Evolutionary conservation across 2,113 vertebrate genomes (phyloP), one percentile per base, ranked within the genome.

Genomic region (Onychostoma macrolepis): DNA sequence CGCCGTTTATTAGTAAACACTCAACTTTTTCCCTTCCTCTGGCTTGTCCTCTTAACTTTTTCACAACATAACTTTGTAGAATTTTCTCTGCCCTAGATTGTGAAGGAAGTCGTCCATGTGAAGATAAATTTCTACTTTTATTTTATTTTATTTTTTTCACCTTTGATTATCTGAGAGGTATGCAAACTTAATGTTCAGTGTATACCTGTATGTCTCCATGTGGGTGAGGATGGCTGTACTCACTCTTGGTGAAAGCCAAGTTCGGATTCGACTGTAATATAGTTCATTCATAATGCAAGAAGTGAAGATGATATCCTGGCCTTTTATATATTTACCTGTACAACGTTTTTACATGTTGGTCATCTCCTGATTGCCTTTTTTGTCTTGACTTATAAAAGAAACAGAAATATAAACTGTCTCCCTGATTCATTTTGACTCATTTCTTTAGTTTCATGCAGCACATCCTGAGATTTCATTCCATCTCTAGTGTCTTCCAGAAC

Each of bases 241-340:
- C 85, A 89, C 90, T 87, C 90, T 89, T 92, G 88, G 89, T 91
- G 83, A 87, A 91, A 92, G 89, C 87, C 87, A 90, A 92, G 92
- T 91, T 91, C 89, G 81, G 69, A 91, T 92, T 93, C 92, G 91
- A 92, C 89, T 95, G 94, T 95, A 95, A 94, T 94, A 93, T 93
- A 94, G 92, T 94, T 93, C 88, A 24, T 94, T 94, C 93, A 93
- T 93, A 92, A 90, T 91, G 90, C 90, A 93, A 93, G 89, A 94
- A 91, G 90, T 91, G 75, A 88, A 90, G 92, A 79, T 72, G 87
- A 91, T 91, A 93, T 92, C 90, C 93, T 93, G 92, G 93, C 93
- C 93, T 95, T 95, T 95, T 95, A 94, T 95, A 95, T 93, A 95
- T 94, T 94, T 94, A 94, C 93, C 91, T 93, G 94, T 95, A 94